These are phyloP conservation scores for Philypnodon macrostomus DNA, from an alignment of 2,797 vertebrate genomes.

Conservation along the genomic window DNA sequence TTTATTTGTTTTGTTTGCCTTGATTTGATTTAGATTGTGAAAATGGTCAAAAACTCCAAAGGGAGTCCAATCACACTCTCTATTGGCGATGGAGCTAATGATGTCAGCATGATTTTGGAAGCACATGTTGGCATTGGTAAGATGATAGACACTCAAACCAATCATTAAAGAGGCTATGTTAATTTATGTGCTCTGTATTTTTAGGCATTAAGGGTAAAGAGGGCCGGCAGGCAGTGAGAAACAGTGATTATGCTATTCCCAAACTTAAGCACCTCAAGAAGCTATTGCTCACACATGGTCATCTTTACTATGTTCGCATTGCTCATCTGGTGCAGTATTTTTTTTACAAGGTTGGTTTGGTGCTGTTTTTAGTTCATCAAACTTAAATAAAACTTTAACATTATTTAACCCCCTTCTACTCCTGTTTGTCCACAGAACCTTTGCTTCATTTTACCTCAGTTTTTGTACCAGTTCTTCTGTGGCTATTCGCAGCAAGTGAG, in stretches of 20 bases:
- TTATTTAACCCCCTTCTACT: slow-evolving; percentile 18
- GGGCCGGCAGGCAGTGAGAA: slow-evolving; percentile 93
- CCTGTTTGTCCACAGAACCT: slow-evolving; percentile 84
- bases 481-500: slow-evolving; percentile 97
- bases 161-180: too few relatives aligned
- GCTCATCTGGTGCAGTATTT: slow-evolving; percentile 98
- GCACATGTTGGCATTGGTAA: slow-evolving; percentile 97
- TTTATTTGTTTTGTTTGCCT: slow-evolving; percentile 5
- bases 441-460: slow-evolving; percentile 98
- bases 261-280: slow-evolving; percentile 96
- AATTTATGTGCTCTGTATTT: too few relatives aligned
- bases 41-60: slow-evolving; percentile 96
- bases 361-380: not conserved
- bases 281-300: slow-evolving; percentile 91
- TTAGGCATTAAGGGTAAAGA: slow-evolving; percentile 97
- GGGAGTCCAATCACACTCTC: slow-evolving; percentile 92
- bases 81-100: slow-evolving; percentile 94
- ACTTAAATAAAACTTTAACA: not conserved
- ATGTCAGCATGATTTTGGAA: slow-evolving; percentile 99
- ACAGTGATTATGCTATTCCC: slow-evolving; percentile 97
- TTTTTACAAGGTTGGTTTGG: slow-evolving; percentile 92
- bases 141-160: too few relatives aligned
- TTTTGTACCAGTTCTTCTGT: slow-evolving; percentile 99
- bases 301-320: slow-evolving; percentile 98
- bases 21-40: slow-evolving; percentile 83